phyloP scores from a whole-genome alignment of 35 echinoderm and acorn worm species.

The Heliocidaris erythrogramma region DNA sequence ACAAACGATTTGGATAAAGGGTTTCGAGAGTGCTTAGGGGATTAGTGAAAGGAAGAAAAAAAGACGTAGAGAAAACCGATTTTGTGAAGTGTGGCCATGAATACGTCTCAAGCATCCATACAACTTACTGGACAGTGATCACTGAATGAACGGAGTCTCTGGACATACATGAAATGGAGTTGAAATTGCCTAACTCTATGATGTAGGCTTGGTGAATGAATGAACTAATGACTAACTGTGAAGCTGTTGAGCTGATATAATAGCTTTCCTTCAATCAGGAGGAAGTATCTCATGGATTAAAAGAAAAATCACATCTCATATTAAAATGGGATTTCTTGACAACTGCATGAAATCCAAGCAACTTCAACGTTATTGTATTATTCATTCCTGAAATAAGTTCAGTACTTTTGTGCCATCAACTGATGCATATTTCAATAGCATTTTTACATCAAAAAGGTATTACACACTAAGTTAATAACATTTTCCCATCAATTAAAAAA shows the following conservation, averaged over 20 bases:
- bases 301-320: too few species aligned
- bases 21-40: neutral
- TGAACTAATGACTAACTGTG: neutral
- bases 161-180: neutral
- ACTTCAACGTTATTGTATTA: too few species aligned
- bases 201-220: neutral
- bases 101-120: neutral
- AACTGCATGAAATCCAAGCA: too few species aligned
- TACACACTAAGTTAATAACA: too few species aligned
- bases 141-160: neutral
- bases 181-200: neutral
- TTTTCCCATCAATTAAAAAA: too few species aligned
- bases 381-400: too few species aligned
- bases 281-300: too few species aligned
- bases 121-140: neutral
- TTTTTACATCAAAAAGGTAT: too few species aligned
- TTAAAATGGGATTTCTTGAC: too few species aligned
- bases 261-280: too few species aligned
- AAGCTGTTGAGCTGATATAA: neutral
- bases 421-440: too few species aligned
- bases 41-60: neutral
- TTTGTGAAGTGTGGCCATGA: constrained; percentile 32
- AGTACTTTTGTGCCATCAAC: too few species aligned
- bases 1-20: constrained; percentile 33
- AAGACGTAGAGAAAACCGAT: constrained; percentile 26